These are phyloP conservation scores for Hartigia nigra DNA, from an alignment of 2,888 invertebrate genomes.

Conservation along the genomic window DNA sequence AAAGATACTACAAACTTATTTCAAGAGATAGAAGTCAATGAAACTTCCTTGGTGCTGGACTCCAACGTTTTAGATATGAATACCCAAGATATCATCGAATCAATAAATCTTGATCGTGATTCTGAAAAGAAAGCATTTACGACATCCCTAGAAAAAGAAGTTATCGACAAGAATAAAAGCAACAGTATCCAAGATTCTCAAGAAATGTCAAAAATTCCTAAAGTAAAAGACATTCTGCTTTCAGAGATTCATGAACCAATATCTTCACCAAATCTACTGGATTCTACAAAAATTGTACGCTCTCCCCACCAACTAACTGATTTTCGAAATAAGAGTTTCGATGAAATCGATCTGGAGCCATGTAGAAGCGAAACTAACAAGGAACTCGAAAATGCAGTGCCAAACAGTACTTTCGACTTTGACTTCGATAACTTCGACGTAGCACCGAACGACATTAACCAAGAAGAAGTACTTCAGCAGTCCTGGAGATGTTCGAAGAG, in stretches of 20 bases:
- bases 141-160: neutral
- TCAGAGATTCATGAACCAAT: neutral
- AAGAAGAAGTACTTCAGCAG: constrained; percentile 12
- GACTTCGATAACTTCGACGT: constrained; percentile 49
- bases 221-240: neutral
- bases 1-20: neutral
- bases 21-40: neutral
- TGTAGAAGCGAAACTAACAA: neutral
- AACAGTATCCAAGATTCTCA: neutral
- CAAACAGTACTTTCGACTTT: constrained; percentile 18
- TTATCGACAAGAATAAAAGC: neutral
- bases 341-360: neutral
- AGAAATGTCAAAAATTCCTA: neutral
- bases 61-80: neutral
- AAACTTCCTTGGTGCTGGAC: neutral
- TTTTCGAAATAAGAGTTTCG: neutral
- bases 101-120: neutral
- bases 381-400: neutral
- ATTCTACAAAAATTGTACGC: neutral
- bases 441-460: constrained; percentile 36
- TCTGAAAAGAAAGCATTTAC: neutral
- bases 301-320: neutral
- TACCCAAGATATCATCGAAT: neutral
- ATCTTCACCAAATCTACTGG: neutral
- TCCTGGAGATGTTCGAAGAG: constrained; percentile 17